phyloP scores from a whole-genome alignment of 2,888 invertebrate genomes.

The Deroplatys truncata region DNA sequence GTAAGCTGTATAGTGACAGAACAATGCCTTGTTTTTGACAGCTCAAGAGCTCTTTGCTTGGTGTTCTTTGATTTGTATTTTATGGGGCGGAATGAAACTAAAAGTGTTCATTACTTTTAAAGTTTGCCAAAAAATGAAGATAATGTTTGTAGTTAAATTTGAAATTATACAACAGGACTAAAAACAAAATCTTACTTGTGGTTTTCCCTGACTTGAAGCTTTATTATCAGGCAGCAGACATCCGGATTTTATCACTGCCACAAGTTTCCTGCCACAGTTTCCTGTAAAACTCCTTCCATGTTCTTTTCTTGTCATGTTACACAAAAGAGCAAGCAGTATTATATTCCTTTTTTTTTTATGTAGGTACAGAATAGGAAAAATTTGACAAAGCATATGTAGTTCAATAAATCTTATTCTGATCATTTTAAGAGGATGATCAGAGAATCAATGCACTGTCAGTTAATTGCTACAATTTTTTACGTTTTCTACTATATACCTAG shows the following conservation, averaged over 20 bases:
- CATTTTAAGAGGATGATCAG: too few relatives aligned
- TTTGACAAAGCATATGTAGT: too few relatives aligned
- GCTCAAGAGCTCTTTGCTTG: too few relatives aligned
- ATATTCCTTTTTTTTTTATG: too few relatives aligned
- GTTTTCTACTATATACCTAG: too few relatives aligned
- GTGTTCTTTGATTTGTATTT: too few relatives aligned
- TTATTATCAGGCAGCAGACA: background rate
- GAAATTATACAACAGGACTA: background rate
- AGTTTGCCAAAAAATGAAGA: background rate
- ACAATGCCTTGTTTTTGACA: background rate
- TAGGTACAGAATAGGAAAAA: too few relatives aligned
- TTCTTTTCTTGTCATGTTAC: background rate
- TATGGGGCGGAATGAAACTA: too few relatives aligned
- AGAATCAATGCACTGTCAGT: too few relatives aligned
- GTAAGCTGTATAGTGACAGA: background rate
- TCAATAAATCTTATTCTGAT: too few relatives aligned
- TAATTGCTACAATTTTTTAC: too few relatives aligned
- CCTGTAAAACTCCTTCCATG: background rate
- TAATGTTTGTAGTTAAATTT: background rate
- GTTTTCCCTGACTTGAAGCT: background rate
- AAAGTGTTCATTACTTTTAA: too few relatives aligned
- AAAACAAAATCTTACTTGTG: background rate
- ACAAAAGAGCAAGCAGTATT: background rate
- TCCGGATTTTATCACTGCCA: background rate
- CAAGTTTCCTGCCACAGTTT: background rate